phyloP scores from a whole-genome alignment of 2,113 vertebrate genomes.

The Kryptolebias marmoratus region DNA sequence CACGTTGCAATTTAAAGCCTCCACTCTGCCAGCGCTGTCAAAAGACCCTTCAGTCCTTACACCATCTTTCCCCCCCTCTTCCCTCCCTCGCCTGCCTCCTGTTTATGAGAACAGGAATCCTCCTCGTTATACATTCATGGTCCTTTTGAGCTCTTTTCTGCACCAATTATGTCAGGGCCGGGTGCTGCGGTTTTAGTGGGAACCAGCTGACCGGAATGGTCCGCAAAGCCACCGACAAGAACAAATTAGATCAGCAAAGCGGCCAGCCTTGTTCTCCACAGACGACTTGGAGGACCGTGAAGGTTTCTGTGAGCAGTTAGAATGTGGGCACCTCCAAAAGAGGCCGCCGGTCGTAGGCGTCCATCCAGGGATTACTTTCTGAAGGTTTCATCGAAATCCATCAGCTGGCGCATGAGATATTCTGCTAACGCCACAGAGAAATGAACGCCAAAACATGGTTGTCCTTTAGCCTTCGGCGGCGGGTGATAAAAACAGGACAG shows the following conservation, averaged over 20 bases:
- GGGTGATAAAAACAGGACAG: background rate
- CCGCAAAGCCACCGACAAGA: conserved; percentile 52
- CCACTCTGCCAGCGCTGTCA: conserved; percentile 34
- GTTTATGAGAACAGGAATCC: conserved; percentile 50
- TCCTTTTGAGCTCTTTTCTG: conserved; percentile 43
- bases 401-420: too few species aligned
- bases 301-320: background rate
- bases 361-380: too few species aligned
- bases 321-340: too few species aligned
- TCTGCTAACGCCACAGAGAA: too few species aligned
- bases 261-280: conserved; percentile 23
- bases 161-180: conserved; percentile 51
- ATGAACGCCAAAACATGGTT: too few species aligned
- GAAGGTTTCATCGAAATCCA: too few species aligned
- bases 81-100: conserved; percentile 23
- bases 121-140: conserved; percentile 62
- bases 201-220: conserved; percentile 57
- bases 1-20: conserved; percentile 25
- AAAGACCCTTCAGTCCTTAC: conserved; percentile 31
- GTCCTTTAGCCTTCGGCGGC: too few species aligned
- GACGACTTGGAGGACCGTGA: conserved; percentile 25
- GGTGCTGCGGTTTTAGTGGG: conserved; percentile 27
- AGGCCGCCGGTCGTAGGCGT: too few species aligned
- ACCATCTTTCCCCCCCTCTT: conserved; percentile 19
- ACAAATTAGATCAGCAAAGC: conserved; percentile 56